Conservation (phyloP, 2,797 vertebrate genomes). For the Rachycentron canadum region DNA sequence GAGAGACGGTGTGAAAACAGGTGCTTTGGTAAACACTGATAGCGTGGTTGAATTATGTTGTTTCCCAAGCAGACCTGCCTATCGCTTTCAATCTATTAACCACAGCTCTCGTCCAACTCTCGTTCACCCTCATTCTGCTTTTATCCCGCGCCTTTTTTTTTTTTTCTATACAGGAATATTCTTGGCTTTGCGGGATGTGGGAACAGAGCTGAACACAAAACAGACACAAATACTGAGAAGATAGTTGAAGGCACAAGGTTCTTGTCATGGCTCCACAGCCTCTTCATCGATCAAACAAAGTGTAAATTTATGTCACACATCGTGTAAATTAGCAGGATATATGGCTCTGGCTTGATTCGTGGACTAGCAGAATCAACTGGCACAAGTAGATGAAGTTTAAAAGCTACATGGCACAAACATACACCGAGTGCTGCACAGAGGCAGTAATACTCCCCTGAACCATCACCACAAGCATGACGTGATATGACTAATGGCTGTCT, state of each 20-base stretch:
- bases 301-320: slow-evolving; percentile 65
- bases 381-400: slow-evolving; percentile 37
- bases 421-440: slow-evolving; percentile 11
- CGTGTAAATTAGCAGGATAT: slow-evolving; percentile 54
- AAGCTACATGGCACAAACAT: slow-evolving; percentile 29
- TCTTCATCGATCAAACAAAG: slow-evolving; percentile 67
- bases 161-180: slow-evolving; percentile 41
- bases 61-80: slow-evolving; percentile 72
- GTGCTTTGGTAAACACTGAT: slow-evolving; percentile 85
- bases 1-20: slow-evolving; percentile 74
- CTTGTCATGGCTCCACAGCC: slow-evolving; percentile 44
- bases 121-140: slow-evolving; percentile 67
- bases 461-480: slow-evolving; percentile 28
- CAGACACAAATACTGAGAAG: slow-evolving; percentile 61
- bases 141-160: slow-evolving; percentile 39
- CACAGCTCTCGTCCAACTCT: slow-evolving; percentile 51
- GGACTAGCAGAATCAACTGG: slow-evolving; percentile 21
- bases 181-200: slow-evolving; percentile 45
- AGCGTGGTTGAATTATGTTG: slow-evolving; percentile 83
- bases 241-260: slow-evolving; percentile 55
- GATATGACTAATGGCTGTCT: slow-evolving; percentile 35
- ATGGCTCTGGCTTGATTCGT: slow-evolving; percentile 38
- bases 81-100: slow-evolving; percentile 81
- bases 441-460: slow-evolving; percentile 7
- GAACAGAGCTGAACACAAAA: slow-evolving; percentile 66